Evolutionary conservation across 2,888 invertebrate genomes (phyloP), one percentile per base, ranked within the genome.

Genomic region (Lasioglossum morio): DNA sequence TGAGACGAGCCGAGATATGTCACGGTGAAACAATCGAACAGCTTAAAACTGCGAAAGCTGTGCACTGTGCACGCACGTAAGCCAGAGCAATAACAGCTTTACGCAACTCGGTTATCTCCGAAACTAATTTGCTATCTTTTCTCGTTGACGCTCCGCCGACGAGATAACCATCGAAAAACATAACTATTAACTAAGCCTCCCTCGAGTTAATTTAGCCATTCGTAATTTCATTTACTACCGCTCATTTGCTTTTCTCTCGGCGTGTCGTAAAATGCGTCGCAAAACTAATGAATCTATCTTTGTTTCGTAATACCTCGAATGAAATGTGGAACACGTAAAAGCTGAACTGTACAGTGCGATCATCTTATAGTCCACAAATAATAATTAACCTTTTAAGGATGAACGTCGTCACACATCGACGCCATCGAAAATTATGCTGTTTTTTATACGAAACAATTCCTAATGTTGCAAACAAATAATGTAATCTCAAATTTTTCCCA

Each of bases 111-210:
- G 66, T 85, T 85, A 85, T 85, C 85, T 85, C 79, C 84, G 79
- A 85, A 85, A 85, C 84, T 79, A 85, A 85, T 85, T 85, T 84
- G 57, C 84, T 60, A 79, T 79, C 76, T 84, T 84, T 60, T 48
- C 74, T 16, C 77, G 73, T 74, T 76, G 82, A 84, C 70, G 74
- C 77, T 46, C 46, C 72, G 57, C 76, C 57, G 75, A 60, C 57
- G 66, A 76, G 79, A 85, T 85, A 84, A 85, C 73, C 84, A 84
- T 85, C 85, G 84, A 70, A 76, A 85, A 85, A 85, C n/a, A n/a
- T n/a, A n/a, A 84, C 78, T 79, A 85, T 85, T 84, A 85, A 79
- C 76, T 79, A 72, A 85, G 85, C 79, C 63, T 70, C 79, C 79
- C 34, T 1, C 27, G 57, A 69, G 79, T 85, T 84, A 73, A 84